A percentile compares a stretch with the other conserved stretches of the same genome.
Conservation (phyloP, 2,113 vertebrate species). For the Holacanthus passer region DNA sequence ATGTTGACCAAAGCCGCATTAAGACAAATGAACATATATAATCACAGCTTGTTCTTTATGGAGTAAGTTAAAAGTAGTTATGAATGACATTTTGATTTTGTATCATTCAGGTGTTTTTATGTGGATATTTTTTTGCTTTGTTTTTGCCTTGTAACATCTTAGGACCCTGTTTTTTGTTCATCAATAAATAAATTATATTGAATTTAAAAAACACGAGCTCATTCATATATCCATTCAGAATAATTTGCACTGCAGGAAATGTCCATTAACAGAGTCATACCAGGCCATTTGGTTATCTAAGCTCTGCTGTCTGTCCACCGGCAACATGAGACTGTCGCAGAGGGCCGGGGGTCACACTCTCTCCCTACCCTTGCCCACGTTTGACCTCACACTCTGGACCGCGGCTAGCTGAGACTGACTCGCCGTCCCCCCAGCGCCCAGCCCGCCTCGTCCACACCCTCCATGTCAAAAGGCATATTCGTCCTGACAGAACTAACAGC, state of each 20-base stretch:
- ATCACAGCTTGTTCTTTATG: too few relatives aligned
- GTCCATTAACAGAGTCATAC: background rate
- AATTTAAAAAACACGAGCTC: background rate
- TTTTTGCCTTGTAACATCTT: background rate
- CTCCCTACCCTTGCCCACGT: slow-evolving; percentile 36
- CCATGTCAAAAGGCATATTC: slow-evolving; percentile 35
- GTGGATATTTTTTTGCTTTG: too few relatives aligned
- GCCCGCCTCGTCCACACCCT: slow-evolving; percentile 49
- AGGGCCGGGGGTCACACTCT: slow-evolving; percentile 6
- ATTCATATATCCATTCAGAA: background rate
- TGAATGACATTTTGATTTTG: too few relatives aligned
- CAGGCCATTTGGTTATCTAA: slow-evolving; percentile 1
- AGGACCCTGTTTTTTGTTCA: background rate
- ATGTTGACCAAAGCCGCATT: too few relatives aligned
- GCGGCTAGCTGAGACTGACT: slow-evolving; percentile 30
- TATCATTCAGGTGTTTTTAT: too few relatives aligned
- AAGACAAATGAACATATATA: too few relatives aligned
- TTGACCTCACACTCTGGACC: slow-evolving; percentile 62
- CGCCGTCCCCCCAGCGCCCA: slow-evolving; percentile 7
- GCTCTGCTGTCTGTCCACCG: slow-evolving; percentile 8
- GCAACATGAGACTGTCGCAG: slow-evolving; percentile 19
- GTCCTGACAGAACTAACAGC: slow-evolving; percentile 66
- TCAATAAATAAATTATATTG: background rate
- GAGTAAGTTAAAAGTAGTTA: too few relatives aligned
- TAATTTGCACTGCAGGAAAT: background rate